Evolutionary conservation across 2,888 invertebrate species (phyloP), one percentile per base, ranked within the genome.

Genomic region (Melieria crassipennis): DNA sequence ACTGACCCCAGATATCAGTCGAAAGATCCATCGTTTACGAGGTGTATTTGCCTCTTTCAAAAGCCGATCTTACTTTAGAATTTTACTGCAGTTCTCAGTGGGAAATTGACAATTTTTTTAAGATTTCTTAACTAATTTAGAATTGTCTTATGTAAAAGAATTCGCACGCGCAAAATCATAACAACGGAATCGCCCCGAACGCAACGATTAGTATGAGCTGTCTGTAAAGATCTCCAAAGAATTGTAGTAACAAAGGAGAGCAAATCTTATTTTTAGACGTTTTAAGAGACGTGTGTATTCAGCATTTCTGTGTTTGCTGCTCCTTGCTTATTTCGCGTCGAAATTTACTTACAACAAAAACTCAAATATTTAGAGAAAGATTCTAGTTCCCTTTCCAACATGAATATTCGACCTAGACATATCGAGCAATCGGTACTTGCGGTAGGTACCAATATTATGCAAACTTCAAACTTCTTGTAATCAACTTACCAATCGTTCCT

Each of bases 1-100:
- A 88, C 87, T 96, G 95, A 65, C 95, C 94, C 95, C 95, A 95
- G 82, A 96, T 92, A 89, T 95, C 93, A 69, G 92, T 91, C 63
- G 90, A 89, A 78, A 92, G 88, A 89, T 92, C 92, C 92, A 92
- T 92, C 70, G 73, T 85, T 69, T 58, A 47, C 61, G 52, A 55
- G 10, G 64, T n/a, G 5, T 47, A 7, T 42, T 72, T 56, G 16
- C 9, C 58, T 68, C 10, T 62, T 47, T 65, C 60, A 66, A 68
- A 47, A 52, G 13, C 7, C 13, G 7, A 65, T 50, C 64, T 62
- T 62, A 57, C 13, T 69, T 42, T 10, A 62, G 9, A 47, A 48
- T 56, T 48, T 5, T 64, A 64, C 58, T 10, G 16, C 47, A 64
- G 16, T 52, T 46, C 42, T 57, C 10, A 52, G 57, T 63, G 30